phyloP scores from a whole-genome alignment of 2,113 vertebrate species.

The Limanda limanda region DNA sequence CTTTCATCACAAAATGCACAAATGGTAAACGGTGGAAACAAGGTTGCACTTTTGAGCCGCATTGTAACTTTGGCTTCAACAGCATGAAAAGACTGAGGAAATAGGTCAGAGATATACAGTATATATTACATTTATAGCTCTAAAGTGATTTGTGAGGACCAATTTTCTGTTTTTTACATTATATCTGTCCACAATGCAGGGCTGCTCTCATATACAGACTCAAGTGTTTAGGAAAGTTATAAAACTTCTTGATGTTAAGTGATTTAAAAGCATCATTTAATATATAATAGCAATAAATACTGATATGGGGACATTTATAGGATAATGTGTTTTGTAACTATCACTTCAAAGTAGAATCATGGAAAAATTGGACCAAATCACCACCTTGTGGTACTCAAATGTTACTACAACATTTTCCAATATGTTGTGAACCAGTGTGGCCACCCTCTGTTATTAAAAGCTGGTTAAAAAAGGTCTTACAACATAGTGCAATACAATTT shows the following conservation, averaged over 20 bases:
- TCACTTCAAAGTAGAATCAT: background rate
- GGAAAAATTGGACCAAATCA: background rate
- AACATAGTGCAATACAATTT: background rate
- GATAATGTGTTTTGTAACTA: no score
- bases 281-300: background rate
- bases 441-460: background rate
- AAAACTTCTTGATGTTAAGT: no score
- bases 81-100: background rate
- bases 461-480: background rate
- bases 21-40: background rate
- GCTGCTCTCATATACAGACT: background rate
- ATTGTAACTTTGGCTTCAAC: no score
- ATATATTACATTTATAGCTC: no score
- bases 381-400: background rate
- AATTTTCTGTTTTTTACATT: no score
- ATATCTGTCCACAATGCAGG: no score
- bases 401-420: background rate
- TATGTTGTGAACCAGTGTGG: background rate
- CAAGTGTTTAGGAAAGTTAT: background rate
- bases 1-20: slow-evolving; percentile 2
- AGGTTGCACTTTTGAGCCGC: background rate
- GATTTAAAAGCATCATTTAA: background rate
- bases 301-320: no score
- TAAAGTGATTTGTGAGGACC: no score
- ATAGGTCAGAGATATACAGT: background rate